Evolutionary conservation across 2,113 vertebrate genomes (phyloP), one percentile per base, ranked within the genome.

Genomic region (Toxotes chatareus): DNA sequence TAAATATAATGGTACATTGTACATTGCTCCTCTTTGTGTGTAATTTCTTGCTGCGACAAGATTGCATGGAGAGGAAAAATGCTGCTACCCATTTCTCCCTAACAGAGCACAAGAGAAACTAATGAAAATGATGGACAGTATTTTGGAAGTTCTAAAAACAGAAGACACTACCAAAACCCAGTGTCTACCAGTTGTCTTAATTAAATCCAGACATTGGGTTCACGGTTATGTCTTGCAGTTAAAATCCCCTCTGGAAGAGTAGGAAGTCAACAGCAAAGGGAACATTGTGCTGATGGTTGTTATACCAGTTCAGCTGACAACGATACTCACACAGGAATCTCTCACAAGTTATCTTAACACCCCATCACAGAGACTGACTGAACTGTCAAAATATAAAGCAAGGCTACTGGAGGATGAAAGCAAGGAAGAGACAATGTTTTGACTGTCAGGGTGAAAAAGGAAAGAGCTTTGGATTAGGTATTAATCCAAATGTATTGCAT

Each of bases 381-480:
- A 61, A 9, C 82, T 85, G 80, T 91, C 82, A 85, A 57, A 87
- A 87, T 57, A 84, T 13, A 60, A 86, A 87, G 57, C 36, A 46
- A 23, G 73, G 31, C 67, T 65, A 74, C 42, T 51, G 64, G n/a
- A 53, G n/a, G 86, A 78, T 87, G 57, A 84, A 86, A 88, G 71
- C 56, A 21, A 38, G 21, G 76, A 73, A 69, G n/a, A 85, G 76
- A 81, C 53, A 21, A 61, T 68, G 65, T 70, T 76, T 83, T 27
- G 75, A 80, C 57, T 63, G 72, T 27, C 10, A 63, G 42, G 68
- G 72, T 65, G 56, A 72, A 63, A 68, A 40, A 13, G 23, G 17
- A 61, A 38, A 7, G 36, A 38, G 7, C 27, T 27, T 27, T 27
- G 27, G 27, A 27, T 27, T 27, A 38, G 36, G 36, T 27, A 27